Evolutionary conservation across 2,797 vertebrate species (phyloP).

Genomic region (Rhabdomys pumilio): DNA sequence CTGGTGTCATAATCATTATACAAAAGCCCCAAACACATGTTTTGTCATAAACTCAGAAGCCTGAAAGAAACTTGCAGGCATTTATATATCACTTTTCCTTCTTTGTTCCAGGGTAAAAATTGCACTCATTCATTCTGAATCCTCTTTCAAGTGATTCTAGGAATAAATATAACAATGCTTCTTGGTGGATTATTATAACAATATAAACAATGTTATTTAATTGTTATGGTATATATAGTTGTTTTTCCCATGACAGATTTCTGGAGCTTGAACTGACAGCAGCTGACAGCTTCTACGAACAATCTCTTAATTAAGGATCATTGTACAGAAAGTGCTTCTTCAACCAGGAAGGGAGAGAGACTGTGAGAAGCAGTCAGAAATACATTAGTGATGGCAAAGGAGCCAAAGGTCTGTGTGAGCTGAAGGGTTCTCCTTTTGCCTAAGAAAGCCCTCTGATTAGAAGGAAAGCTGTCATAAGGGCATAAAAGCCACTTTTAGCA

Average conservation of each 20-base stretch:
- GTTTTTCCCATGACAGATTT: constrained; percentile 64
- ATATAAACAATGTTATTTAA: constrained; percentile 68
- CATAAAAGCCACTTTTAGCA: constrained; percentile 67
- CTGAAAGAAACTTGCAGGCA: constrained; percentile 25
- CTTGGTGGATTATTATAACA: constrained; percentile 44
- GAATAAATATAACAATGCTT: constrained; percentile 32
- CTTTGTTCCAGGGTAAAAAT: constrained; percentile 22
- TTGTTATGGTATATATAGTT: constrained; percentile 44
- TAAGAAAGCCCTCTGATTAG: constrained; percentile 76
- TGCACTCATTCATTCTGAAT: neutral
- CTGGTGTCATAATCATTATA: neutral
- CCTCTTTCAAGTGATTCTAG: constrained; percentile 13
- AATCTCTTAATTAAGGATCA: constrained; percentile 77
- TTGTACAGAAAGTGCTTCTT: constrained; percentile 70
- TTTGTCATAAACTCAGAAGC: constrained; percentile 30
- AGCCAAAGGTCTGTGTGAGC: constrained; percentile 55
- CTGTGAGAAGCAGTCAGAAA: constrained; percentile 67
- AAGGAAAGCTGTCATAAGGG: constrained; percentile 26
- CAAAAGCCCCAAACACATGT: neutral
- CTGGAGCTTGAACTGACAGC: constrained; percentile 49
- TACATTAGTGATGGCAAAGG: constrained; percentile 51
- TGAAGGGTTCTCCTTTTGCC: constrained; percentile 28
- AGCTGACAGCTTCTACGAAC: constrained; percentile 66
- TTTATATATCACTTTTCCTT: constrained; percentile 18
- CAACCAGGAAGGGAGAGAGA: constrained; percentile 6